Evolutionary conservation across 2,113 vertebrate genomes (phyloP), one percentile per base, ranked within the genome.

Genomic region (Saiga tatarica): DNA sequence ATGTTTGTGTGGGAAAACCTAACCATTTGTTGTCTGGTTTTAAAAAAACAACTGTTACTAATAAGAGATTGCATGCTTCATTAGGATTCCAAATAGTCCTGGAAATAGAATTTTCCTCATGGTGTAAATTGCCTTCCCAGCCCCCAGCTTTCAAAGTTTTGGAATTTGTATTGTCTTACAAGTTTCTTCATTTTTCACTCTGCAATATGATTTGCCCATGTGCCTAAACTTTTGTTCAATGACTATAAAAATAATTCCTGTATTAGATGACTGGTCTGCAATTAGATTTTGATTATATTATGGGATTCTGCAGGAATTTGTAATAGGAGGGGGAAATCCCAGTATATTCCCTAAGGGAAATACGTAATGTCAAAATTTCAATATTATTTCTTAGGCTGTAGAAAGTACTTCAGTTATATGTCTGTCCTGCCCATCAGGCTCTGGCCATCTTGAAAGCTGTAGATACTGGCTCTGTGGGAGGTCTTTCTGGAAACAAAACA

Each of bases 391-490:
- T 36, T 78, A 71, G 79, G 84, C 84, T 96, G 87, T 97, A 97
- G 91, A 89, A 90, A 84, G 39, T 1, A 30, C 94, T 95, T 97
- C 94, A 94, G 55, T 76, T 79, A 67, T 8, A 85, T 9, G 96
- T 91, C 97, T 82, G 30, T 16, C 79, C 36, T 21, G 84, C 67
- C 33, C 52, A 89, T 94, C 90, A 89, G 98, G 42, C 96, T 98
- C 87, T 60, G 97, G 39, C 0, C 57, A 87, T 81, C 89, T 94
- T 95, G 96, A 97, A 94, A 89, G 87, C 74, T 96, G 96, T 95
- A 97, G 92, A 96, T 95, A 89, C 30, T 7, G 78, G 89, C 98
- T 97, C 97, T 0, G 95, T 97, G 98, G 98, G 98, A 98, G 97
- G 98, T 97, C 97, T 36, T 96, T 93, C 89, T 96, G 87, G 95